Conservation (phyloP, 2,113 vertebrate genomes). For the Pterocles burchelli region DNA sequence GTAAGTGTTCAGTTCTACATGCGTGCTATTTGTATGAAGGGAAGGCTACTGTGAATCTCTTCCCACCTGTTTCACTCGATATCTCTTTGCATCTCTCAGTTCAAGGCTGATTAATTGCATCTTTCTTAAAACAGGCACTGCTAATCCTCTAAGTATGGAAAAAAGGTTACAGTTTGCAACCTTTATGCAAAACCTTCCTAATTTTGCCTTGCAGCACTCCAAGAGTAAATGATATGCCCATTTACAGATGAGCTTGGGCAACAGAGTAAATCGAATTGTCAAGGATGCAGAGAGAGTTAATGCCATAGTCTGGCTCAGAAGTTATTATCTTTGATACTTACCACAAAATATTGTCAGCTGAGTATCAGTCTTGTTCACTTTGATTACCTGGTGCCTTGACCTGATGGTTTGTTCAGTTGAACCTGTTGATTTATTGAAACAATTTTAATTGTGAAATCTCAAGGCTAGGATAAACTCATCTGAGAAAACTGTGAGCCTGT, state of each 20-base stretch:
- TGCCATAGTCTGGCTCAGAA: background rate
- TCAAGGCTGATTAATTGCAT: background rate
- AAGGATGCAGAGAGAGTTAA: background rate
- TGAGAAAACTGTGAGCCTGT: background rate
- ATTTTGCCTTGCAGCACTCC: background rate
- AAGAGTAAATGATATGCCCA: background rate
- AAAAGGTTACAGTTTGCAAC: background rate
- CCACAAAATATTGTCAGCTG: background rate
- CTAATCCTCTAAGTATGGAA: background rate
- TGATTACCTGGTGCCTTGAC: background rate
- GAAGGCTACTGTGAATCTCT: background rate
- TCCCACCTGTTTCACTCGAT: background rate
- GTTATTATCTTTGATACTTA: background rate
- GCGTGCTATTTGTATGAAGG: background rate
- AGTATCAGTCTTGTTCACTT: background rate
- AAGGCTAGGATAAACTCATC: background rate
- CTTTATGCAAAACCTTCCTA: background rate
- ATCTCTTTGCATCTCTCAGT: background rate
- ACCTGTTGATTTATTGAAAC: background rate
- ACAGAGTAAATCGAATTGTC: background rate
- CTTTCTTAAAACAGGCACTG: background rate
- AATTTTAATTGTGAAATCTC: background rate
- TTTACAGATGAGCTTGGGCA: background rate
- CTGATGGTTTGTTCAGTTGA: background rate
- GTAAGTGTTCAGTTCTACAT: background rate